Conservation (phyloP, 2,888 invertebrate species). For the Eremobia ochroleuca region DNA sequence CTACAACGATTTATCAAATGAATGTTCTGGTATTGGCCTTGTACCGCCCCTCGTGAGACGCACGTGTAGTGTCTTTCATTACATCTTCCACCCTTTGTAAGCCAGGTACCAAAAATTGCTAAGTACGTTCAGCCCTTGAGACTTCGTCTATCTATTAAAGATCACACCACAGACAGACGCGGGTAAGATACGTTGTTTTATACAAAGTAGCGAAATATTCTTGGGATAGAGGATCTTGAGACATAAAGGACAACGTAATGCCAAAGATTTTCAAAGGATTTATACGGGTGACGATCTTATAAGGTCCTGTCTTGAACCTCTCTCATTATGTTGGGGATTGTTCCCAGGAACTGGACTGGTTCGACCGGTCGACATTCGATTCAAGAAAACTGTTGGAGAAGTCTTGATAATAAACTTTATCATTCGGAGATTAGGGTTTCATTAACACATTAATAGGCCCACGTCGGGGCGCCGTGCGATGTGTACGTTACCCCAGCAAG, state of each 20-base stretch:
- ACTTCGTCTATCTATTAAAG: not conserved
- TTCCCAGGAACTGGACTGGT: not conserved
- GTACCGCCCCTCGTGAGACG: not conserved
- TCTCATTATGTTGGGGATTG: conserved; percentile 12
- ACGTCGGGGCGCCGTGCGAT: not conserved
- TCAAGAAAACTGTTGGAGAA: not conserved
- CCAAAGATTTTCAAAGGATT: conserved; percentile 28
- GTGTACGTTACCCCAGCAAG: too few species aligned
- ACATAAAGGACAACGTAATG: conserved; percentile 13
- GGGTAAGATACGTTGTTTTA: conserved; percentile 8
- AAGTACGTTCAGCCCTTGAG: conserved; percentile 4
- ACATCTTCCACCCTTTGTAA: conserved; percentile 14
- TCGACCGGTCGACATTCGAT: not conserved
- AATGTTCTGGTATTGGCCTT: conserved; percentile 8
- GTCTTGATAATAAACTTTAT: not conserved
- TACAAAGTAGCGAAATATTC: conserved; percentile 20
- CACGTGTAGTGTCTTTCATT: conserved; percentile 12
- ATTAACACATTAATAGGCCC: not conserved
- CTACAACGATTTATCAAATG: conserved; percentile 10
- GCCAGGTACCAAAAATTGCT: not conserved
- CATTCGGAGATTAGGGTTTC: not conserved
- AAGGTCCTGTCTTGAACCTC: not conserved
- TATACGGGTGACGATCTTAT: conserved; percentile 19
- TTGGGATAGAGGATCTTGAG: conserved; percentile 17
- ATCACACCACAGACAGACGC: conserved; percentile 1